Conservation (phyloP, 1,140 invertebrate species). For the Globodera ellingtonae region DNA sequence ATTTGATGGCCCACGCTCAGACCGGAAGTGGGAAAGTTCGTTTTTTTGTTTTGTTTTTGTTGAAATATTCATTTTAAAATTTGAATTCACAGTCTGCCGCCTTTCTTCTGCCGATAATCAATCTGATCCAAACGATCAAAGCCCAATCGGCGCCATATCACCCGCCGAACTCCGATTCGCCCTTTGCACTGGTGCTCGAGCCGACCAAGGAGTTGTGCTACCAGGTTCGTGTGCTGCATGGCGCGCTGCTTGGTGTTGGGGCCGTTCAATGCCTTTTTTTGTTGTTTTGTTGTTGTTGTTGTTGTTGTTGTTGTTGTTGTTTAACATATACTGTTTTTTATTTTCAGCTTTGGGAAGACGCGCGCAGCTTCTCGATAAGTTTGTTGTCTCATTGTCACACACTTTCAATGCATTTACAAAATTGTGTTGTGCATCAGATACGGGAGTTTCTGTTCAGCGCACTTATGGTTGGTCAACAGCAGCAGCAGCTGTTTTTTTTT, state of each 20-base stretch:
- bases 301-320: no score
- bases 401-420: not conserved
- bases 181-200: slow-evolving; percentile 28
- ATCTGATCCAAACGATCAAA: slow-evolving; percentile 18
- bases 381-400: not conserved
- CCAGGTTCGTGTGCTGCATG: slow-evolving; percentile 5
- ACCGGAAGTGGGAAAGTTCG: slow-evolving; percentile 33
- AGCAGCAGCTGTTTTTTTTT: not conserved
- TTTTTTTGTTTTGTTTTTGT: not conserved
- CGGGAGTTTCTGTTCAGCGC: slow-evolving; percentile 23
- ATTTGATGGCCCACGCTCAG: slow-evolving; percentile 33
- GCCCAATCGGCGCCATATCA: not conserved
- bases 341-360: not conserved
- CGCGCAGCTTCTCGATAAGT: slow-evolving; percentile 25
- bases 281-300: no score
- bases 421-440: slow-evolving; percentile 12
- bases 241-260: no score
- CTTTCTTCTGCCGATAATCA: slow-evolving; percentile 34
- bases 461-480: slow-evolving; percentile 27
- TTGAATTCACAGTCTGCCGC: slow-evolving; percentile 22
- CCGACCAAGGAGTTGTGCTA: slow-evolving; percentile 33
- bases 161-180: slow-evolving; percentile 15
- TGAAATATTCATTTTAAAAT: not conserved
- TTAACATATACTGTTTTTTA: no score
- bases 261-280: no score